Percentiles rank a stretch among this genome's conserved stretches.
Conservation (phyloP, 1,140 invertebrate genomes). For the Glossosoma conforme region DNA sequence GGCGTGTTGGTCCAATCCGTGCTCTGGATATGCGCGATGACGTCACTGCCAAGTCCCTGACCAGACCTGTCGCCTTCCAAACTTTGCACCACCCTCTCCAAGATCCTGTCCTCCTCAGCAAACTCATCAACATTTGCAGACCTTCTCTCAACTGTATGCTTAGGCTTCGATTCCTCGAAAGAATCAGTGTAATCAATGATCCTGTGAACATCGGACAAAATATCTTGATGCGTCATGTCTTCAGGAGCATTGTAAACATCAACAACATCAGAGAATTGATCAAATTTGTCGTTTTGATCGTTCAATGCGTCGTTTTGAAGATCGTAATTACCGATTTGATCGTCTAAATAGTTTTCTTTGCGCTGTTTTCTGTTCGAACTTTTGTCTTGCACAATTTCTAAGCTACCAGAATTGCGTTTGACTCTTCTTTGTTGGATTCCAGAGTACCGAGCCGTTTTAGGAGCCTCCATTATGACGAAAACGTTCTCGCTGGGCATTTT, state of each 20-base stretch:
- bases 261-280: slow-evolving; percentile 23
- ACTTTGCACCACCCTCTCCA: slow-evolving; percentile 41
- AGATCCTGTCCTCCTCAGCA: slow-evolving; percentile 36
- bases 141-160: slow-evolving; percentile 31
- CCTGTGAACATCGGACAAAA: slow-evolving; percentile 20
- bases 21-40: slow-evolving; percentile 38
- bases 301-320: slow-evolving; percentile 14
- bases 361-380: slow-evolving; percentile 2
- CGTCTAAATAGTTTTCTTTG: slow-evolving; percentile 14
- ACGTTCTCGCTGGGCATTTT: slow-evolving; percentile 50
- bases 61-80: slow-evolving; percentile 47
- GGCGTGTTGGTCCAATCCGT: slow-evolving; percentile 67
- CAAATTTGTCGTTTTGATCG: slow-evolving; percentile 27
- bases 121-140: slow-evolving; percentile 9
- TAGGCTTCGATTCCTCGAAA: slow-evolving; percentile 9
- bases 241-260: slow-evolving; percentile 23
- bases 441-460: slow-evolving; percentile 28
- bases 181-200: slow-evolving; percentile 24
- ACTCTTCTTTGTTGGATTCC: slow-evolving; percentile 13
- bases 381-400: slow-evolving; percentile 9
- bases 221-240: slow-evolving; percentile 18
- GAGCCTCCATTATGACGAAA: slow-evolving; percentile 44
- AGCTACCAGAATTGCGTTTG: slow-evolving; percentile 17
- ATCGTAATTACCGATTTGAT: slow-evolving; percentile 16
- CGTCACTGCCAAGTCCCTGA: slow-evolving; percentile 51